Evolutionary conservation across 2,888 invertebrate genomes (phyloP), one percentile per base, ranked within the genome.

Genomic region (Clitarchus hookeri): DNA sequence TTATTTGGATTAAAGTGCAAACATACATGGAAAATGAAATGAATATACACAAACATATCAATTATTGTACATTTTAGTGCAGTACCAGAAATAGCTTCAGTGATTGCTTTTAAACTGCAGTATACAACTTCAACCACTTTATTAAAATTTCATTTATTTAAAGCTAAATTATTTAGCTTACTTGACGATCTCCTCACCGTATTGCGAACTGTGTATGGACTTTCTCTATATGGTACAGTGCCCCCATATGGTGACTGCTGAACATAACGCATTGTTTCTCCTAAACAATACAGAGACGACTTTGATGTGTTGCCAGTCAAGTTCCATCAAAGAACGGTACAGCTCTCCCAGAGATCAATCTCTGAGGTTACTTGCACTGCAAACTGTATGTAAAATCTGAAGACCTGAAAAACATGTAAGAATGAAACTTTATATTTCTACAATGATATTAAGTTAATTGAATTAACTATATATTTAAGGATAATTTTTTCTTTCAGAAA

Each of bases 211-310:
- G 86, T 48, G 85, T 87, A 87, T 27, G 86, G 86, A 80, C 48
- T 83, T 26, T 87, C 87, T 77, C 87, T 84, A 83, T 87, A 87
- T 83, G 87, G 79, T 54, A 86, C 87, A 48, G 86, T 48, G 54
- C 86, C 86, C 84, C 85, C 85, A 80, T 84, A 85, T 77, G 83
- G 83, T 65, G 84, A 84, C 80, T 87, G 87, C 53, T 87, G 87
- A 36, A 87, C 86, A 80, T 87, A 87, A 82, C 87, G 87, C 87
- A 87, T 86, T 83, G 85, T 65, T 65, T 65, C 65, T 65, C 65
- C 16, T 12, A 8, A 65, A 65, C 65, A 65, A 65, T 6, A 65
- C 65, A 65, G 11, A 65, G 65, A 65, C 16, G 65, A 65, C n/a
- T 65, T 65, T 65, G 65, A 65, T 65, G 65, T 12, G 65, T 23